Evolutionary conservation across 2,888 invertebrate species (phyloP).

Genomic region (Drosophila lutescens): DNA sequence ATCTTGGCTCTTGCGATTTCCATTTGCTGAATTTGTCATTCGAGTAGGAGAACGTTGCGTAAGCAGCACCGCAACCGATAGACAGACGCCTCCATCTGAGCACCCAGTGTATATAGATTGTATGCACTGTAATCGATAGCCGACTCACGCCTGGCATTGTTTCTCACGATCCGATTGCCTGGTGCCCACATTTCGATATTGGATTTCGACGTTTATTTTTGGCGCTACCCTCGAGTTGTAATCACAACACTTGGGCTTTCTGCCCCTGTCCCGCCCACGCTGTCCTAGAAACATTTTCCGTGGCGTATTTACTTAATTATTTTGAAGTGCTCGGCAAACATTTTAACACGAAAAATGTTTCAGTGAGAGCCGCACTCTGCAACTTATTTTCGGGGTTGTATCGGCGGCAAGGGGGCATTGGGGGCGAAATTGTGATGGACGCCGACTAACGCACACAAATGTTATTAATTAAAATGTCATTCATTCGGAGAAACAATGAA

Average conservation of each 20-base stretch:
- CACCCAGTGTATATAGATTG: constrained; percentile 3
- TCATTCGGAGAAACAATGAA: constrained; percentile 62
- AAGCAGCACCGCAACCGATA: constrained; percentile 26
- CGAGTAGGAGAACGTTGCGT: constrained; percentile 19
- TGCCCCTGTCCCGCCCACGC: constrained; percentile 4
- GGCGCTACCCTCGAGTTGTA: constrained; percentile 44
- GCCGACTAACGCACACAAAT: constrained; percentile 63
- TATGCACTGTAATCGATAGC: constrained; percentile 46
- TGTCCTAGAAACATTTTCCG: constrained; percentile 47
- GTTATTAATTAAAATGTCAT: constrained; percentile 84
- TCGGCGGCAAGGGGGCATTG: neutral
- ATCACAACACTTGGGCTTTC: constrained; percentile 53
- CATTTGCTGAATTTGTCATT: constrained; percentile 20
- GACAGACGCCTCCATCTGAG: constrained; percentile 29
- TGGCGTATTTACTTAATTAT: constrained; percentile 78
- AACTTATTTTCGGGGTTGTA: constrained; percentile 31
- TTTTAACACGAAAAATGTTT: constrained; percentile 79
- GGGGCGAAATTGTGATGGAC: constrained; percentile 29
- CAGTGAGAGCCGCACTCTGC: constrained; percentile 42
- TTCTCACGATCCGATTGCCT: constrained; percentile 48
- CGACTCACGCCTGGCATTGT: constrained; percentile 47
- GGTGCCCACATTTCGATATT: constrained; percentile 66
- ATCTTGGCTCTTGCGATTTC: neutral
- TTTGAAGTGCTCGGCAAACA: constrained; percentile 77
- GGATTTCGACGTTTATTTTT: constrained; percentile 65